A percentile compares a stretch with the other conserved stretches of the same genome.
Conservation (phyloP, 2,113 vertebrate genomes). For the Gavia stellata region DNA sequence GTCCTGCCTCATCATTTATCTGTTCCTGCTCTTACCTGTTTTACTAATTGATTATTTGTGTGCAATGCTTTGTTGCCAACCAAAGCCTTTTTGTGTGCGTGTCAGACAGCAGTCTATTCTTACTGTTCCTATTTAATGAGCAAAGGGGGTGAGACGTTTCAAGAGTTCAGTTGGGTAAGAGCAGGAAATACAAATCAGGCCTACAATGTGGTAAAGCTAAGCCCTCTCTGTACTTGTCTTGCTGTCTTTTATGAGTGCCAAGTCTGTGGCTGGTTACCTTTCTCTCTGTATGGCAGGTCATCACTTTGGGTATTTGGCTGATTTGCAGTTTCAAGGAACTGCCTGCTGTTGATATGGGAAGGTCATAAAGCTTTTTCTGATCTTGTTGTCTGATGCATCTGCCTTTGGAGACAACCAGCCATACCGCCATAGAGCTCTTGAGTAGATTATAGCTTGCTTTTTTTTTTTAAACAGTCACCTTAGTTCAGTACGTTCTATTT, state of each 20-base stretch:
- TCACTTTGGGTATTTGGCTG: background rate
- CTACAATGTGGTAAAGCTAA: background rate
- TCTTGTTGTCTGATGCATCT: background rate
- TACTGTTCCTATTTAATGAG: background rate
- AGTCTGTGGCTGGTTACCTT: background rate
- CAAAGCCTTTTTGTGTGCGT: background rate
- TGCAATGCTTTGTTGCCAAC: background rate
- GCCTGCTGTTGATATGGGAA: background rate
- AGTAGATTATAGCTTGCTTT: background rate
- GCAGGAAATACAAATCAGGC: background rate
- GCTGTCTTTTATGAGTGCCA: background rate
- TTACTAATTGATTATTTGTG: background rate
- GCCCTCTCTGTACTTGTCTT: background rate
- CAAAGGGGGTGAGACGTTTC: background rate
- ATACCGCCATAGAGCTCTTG: background rate
- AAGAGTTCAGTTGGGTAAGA: background rate
- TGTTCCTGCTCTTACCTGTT: background rate
- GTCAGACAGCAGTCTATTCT: background rate
- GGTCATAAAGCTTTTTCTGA: background rate
- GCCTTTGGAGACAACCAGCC: background rate
- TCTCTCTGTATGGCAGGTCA: background rate
- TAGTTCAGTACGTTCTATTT: background rate
- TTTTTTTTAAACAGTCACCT: background rate
- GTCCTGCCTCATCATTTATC: background rate
- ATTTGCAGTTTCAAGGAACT: background rate